A percentile compares a stretch with the other conserved stretches of the same genome.
These are phyloP conservation scores for Gonocerus acuteangulatus DNA, from an alignment of 2,888 invertebrate genomes.

Conservation along the genomic window DNA sequence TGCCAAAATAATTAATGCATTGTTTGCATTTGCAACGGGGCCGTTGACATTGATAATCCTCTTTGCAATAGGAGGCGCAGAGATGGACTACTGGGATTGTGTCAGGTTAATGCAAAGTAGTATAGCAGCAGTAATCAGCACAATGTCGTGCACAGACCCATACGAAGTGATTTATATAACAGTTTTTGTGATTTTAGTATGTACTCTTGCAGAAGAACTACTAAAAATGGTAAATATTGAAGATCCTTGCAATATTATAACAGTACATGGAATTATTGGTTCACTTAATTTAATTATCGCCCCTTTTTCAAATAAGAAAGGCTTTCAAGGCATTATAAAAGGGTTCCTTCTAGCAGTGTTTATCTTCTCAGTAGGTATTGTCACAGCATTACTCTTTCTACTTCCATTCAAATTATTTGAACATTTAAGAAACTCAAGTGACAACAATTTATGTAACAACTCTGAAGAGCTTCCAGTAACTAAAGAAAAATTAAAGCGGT, in stretches of 20 bases:
- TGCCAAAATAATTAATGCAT: not conserved
- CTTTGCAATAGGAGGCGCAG: not conserved
- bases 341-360: not conserved
- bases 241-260: conserved; percentile 18
- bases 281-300: not conserved
- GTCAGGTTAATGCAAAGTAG: conserved; percentile 22
- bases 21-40: conserved; percentile 7
- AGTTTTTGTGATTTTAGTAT: not conserved
- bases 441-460: not conserved
- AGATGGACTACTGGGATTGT: conserved; percentile 13
- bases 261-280: conserved; percentile 10
- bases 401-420: not conserved
- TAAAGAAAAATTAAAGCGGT: not conserved
- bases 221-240: conserved; percentile 3
- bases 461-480: not conserved
- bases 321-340: not conserved
- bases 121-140: conserved; percentile 3
- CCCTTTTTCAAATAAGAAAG: not conserved
- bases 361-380: conserved; percentile 1
- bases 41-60: conserved; percentile 4
- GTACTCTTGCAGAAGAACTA: not conserved
- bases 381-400: not conserved
- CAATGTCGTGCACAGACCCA: not conserved
- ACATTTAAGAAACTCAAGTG: conserved; percentile 10
- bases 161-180: not conserved